phyloP scores from a whole-genome alignment of 2,888 invertebrate species.

The Ophion obscuratus region DNA sequence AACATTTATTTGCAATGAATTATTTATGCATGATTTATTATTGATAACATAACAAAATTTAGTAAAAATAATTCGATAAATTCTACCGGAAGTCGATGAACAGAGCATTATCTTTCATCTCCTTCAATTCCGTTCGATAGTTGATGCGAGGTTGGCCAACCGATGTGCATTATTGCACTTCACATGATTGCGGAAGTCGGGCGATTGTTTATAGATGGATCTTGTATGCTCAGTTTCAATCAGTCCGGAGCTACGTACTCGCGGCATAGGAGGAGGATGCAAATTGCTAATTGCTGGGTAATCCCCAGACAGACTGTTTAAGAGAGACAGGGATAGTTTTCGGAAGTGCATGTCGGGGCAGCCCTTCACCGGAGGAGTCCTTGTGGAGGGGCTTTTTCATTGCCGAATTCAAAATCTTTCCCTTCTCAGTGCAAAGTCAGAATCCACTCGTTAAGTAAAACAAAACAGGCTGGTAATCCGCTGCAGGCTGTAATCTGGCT shows the following conservation, averaged over 20 bases:
- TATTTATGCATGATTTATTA: not conserved
- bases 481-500: conserved; percentile 47
- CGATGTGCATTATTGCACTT: conserved; percentile 4
- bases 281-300: conserved; percentile 68
- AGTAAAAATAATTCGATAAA: too few species aligned
- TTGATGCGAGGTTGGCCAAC: too few species aligned
- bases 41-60: not conserved
- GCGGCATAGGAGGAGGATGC: conserved; percentile 58
- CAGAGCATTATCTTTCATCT: too few species aligned
- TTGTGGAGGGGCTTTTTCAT: conserved; percentile 42
- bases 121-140: too few species aligned
- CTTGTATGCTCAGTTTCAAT: conserved; percentile 49
- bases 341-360: conserved; percentile 25
- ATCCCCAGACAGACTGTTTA: conserved; percentile 37
- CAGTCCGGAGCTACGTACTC: conserved; percentile 68
- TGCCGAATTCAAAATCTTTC: conserved; percentile 42
- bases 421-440: conserved; percentile 16
- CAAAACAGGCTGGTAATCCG: conserved; percentile 60
- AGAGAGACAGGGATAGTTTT: conserved; percentile 15
- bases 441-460: conserved; percentile 60
- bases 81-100: too few species aligned
- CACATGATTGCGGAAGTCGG: conserved; percentile 63
- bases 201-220: conserved; percentile 74
- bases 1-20: not conserved
- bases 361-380: conserved; percentile 61